Base-by-base conservation (phyloP, 2,797 vertebrate genomes). In the Sandelia bainsii region DNA sequence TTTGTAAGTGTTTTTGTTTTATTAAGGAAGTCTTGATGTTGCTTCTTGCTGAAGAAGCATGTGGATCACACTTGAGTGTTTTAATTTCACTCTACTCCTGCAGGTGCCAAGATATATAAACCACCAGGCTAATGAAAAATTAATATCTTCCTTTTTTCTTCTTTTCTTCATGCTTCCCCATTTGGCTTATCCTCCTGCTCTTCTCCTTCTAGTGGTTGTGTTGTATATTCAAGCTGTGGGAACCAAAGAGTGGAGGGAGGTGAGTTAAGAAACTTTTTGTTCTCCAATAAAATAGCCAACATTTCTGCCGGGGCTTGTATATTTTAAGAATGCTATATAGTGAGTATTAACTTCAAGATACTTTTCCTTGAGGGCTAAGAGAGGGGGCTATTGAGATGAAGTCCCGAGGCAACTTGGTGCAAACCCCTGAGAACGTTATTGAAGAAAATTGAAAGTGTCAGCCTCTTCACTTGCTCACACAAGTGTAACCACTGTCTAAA, bases 211-310 rank as follows among this genome's bases (percentile, higher is more conserved):
- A 98, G 97, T 98, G 93, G 97, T 96, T 37, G 95, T 97, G 79
- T 93, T 98, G 71, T 96, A 96, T 72, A 73, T 97, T 79, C 98
- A 99, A 87, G 96, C 94, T 60, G 94, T 95, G 0, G 97, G 96
- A 71, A 97, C 96, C 91, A 98, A 96, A 75, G 98, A 99, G 85
- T 99, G 98, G 98, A 95, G 97, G 79, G 98, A 99, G 97, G 98
- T 99, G 87, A 97, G 97, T 85, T 8, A 5, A 80, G 16, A 32
- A 54, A 40, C 7, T 12, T 57, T 60, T 70, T 73, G 4, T 49
- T 72, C 14, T 63, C 8, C 7, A 22, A 27, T 34, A 45, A 45
- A 23, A 32, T 40, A 37, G 63, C 44, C 12, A 37, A 45, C 45
- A 12, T 44, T 6, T 40, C 53, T 49, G 9, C n/a, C 61, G n/a